phyloP scores from a whole-genome alignment of 2,797 vertebrate species.

The Neopelma chrysocephalum region DNA sequence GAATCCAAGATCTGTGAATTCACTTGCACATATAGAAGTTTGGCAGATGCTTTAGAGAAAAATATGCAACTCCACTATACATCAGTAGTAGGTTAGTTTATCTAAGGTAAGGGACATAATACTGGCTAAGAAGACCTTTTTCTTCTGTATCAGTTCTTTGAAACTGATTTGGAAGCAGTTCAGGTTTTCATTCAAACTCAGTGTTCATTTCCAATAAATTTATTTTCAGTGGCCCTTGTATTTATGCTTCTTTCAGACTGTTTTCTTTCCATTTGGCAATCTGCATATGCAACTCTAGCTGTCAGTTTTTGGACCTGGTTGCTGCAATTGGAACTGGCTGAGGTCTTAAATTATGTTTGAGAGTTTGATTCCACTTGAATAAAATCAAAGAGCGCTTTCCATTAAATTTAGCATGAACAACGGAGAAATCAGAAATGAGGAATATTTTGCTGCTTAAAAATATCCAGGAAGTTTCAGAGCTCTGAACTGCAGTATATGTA shows the following conservation, averaged over 20 bases:
- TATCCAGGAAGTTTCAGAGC: not conserved
- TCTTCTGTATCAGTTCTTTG: slow-evolving; percentile 7
- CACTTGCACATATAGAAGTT: not conserved
- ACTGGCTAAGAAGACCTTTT: not conserved
- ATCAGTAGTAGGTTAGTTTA: slow-evolving; percentile 7
- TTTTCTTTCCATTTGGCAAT: slow-evolving; percentile 52
- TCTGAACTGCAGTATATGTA: not conserved
- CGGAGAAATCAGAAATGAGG: not conserved
- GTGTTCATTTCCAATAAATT: slow-evolving; percentile 30
- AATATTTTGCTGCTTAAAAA: slow-evolving; percentile 17
- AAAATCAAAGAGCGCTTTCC: slow-evolving; percentile 38
- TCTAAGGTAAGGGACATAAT: slow-evolving; percentile 24
- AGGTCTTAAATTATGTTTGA: slow-evolving; percentile 58
- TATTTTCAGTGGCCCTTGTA: slow-evolving; percentile 1
- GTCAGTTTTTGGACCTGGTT: slow-evolving; percentile 15
- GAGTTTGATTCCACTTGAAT: slow-evolving; percentile 28
- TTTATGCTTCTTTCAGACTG: slow-evolving; percentile 10
- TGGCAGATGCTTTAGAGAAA: slow-evolving; percentile 16
- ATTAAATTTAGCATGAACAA: slow-evolving; percentile 26
- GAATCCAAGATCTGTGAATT: not conserved
- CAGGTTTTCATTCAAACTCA: not conserved
- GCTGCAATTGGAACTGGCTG: not conserved
- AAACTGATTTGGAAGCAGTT: slow-evolving; percentile 31
- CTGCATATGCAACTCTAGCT: slow-evolving; percentile 1
- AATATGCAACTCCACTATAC: not conserved